phyloP scores from a whole-genome alignment of 2,113 vertebrate species.

The Hepsetus odoe region DNA sequence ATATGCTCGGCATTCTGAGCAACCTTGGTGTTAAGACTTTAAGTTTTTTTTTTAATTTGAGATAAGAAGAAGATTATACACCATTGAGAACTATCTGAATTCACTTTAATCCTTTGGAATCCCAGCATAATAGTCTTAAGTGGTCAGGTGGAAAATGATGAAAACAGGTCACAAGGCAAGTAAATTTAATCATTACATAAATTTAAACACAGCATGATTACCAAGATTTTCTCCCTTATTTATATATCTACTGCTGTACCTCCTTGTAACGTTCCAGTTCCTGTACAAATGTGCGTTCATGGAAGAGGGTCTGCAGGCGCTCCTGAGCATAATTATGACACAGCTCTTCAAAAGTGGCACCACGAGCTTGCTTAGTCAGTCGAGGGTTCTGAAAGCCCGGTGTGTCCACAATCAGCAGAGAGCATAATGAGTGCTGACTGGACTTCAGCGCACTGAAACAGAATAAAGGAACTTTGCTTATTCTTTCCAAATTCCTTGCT shows the following conservation, averaged over 20 bases:
- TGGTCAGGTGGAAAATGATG: too few species aligned
- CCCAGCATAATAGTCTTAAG: background rate
- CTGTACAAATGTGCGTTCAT: slow-evolving; percentile 88
- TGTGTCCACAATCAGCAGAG: slow-evolving; percentile 93
- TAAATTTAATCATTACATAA: slow-evolving; percentile 14
- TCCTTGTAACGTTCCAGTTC: slow-evolving; percentile 96
- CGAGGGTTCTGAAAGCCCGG: slow-evolving; percentile 94
- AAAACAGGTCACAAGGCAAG: slow-evolving; percentile 47
- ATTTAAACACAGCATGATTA: too few species aligned
- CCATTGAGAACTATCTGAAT: background rate
- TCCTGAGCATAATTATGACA: slow-evolving; percentile 98
- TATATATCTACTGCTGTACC: slow-evolving; percentile 71
- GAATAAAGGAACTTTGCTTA: background rate
- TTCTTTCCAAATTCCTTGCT: too few species aligned
- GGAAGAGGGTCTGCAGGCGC: slow-evolving; percentile 92
- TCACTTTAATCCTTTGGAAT: background rate
- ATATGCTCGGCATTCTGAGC: too few species aligned
- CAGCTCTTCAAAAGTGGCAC: slow-evolving; percentile 94
- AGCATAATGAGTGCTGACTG: slow-evolving; percentile 93
- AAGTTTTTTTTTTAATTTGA: too few species aligned
- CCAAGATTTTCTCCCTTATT: background rate
- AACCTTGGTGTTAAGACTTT: background rate
- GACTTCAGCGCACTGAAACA: slow-evolving; percentile 90
- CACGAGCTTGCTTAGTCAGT: slow-evolving; percentile 79
- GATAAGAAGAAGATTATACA: too few species aligned